A percentile compares a stretch with the other conserved stretches of the same genome.
Evolutionary conservation across 2,888 invertebrate genomes (phyloP).

Genomic region (Microplitis manilae): DNA sequence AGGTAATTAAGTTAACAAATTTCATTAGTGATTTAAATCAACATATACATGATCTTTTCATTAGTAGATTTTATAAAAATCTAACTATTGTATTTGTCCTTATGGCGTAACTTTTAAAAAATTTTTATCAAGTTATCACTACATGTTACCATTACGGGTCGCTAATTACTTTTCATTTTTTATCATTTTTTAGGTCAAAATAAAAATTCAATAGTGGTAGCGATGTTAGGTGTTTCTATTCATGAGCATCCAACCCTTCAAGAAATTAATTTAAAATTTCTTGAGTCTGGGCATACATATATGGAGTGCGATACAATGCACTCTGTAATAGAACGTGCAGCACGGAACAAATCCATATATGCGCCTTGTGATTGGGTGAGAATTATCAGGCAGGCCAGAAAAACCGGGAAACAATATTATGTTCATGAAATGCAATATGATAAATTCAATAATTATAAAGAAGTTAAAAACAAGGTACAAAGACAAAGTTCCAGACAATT

Average conservation of each 20-base stretch:
- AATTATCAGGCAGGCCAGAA: conserved; percentile 8
- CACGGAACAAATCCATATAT: conserved; percentile 9
- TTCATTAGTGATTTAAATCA: neutral
- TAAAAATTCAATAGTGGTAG: conserved; percentile 26
- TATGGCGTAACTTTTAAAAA: neutral
- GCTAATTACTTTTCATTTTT: neutral
- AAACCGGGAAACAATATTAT: neutral
- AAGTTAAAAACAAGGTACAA: too few relatives aligned
- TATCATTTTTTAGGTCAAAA: conserved; percentile 29
- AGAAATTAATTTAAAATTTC: conserved; percentile 29
- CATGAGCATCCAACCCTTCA: conserved; percentile 18
- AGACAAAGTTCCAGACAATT: too few relatives aligned
- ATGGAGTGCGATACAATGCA: conserved; percentile 31
- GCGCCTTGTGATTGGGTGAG: conserved; percentile 19
- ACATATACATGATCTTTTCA: too few relatives aligned
- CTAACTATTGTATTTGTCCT: too few relatives aligned
- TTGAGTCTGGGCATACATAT: conserved; percentile 18
- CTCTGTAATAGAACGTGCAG: conserved; percentile 22
- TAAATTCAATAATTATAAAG: too few relatives aligned
- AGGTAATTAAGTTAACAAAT: conserved; percentile 17
- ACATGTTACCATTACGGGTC: too few relatives aligned
- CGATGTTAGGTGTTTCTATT: conserved; percentile 6
- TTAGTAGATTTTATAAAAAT: too few relatives aligned
- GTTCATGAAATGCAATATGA: too few relatives aligned
- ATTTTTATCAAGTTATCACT: neutral